These are phyloP conservation scores for Nephrotoma flavescens DNA, from an alignment of 2,888 invertebrate species.

Conservation along the genomic window DNA sequence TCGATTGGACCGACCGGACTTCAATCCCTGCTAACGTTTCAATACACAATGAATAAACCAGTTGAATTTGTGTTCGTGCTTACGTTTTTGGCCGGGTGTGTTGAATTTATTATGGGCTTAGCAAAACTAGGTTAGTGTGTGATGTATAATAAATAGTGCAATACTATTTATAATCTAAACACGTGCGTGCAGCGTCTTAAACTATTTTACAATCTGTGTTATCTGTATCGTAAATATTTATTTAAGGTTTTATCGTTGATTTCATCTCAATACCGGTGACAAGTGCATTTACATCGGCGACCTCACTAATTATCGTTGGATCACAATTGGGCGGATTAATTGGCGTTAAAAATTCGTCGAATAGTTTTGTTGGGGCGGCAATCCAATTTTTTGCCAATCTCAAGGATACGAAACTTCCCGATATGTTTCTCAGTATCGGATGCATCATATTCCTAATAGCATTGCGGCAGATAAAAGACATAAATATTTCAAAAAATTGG, in stretches of 20 bases:
- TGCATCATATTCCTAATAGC: slow-evolving; percentile 49
- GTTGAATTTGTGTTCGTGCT: slow-evolving; percentile 59
- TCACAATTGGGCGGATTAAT: slow-evolving; percentile 62
- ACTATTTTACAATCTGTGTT: neutral
- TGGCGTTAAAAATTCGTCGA: slow-evolving; percentile 51
- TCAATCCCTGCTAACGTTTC: slow-evolving; percentile 72
- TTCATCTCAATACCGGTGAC: slow-evolving; percentile 73
- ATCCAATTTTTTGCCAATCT: slow-evolving; percentile 34
- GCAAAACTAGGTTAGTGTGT: slow-evolving; percentile 51
- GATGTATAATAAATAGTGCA: no score
- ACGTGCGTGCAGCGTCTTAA: neutral
- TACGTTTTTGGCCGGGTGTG: slow-evolving; percentile 60
- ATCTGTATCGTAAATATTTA: neutral
- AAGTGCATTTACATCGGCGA: slow-evolving; percentile 72
- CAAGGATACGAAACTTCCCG: slow-evolving; percentile 38
- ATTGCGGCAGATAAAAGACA: slow-evolving; percentile 36
- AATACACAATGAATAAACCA: slow-evolving; percentile 53
- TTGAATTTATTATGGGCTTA: slow-evolving; percentile 67
- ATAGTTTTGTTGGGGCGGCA: slow-evolving; percentile 49
- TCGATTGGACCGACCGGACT: slow-evolving; percentile 88
- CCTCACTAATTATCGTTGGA: slow-evolving; percentile 59
- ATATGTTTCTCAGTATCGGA: slow-evolving; percentile 46
- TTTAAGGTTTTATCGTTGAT: slow-evolving; percentile 64
- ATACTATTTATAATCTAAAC: slow-evolving; percentile 14
- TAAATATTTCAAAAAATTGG: neutral